These are phyloP conservation scores for Tenualosa ilisha DNA, from an alignment of 2,797 vertebrate species.

Conservation along the genomic window DNA sequence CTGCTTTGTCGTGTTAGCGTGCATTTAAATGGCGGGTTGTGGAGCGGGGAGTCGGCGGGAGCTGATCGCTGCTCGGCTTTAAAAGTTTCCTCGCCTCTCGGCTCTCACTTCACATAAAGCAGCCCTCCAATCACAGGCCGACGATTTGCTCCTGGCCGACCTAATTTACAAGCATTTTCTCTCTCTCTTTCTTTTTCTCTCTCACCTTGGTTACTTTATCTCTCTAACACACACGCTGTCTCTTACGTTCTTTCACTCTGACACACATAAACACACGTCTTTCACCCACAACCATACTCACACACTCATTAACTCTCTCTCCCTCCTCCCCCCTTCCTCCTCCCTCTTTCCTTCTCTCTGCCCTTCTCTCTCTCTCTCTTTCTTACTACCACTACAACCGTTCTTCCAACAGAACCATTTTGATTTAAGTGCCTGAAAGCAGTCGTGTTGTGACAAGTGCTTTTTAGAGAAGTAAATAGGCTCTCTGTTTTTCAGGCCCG, in stretches of 20 bases:
- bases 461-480: slow-evolving; percentile 65
- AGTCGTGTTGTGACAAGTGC: slow-evolving; percentile 55
- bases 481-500: slow-evolving; percentile 65
- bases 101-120: slow-evolving; percentile 55
- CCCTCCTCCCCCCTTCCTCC: neutral
- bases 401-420: slow-evolving; percentile 44
- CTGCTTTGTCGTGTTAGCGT: slow-evolving; percentile 52
- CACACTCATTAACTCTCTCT: slow-evolving; percentile 15
- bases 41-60: slow-evolving; percentile 42
- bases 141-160: neutral
- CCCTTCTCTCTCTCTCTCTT: slow-evolving; percentile 36
- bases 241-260: neutral
- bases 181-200: neutral
- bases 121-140: slow-evolving; percentile 2
- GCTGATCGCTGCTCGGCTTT: slow-evolving; percentile 51
- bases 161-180: slow-evolving; percentile 11
- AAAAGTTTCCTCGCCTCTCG: slow-evolving; percentile 60
- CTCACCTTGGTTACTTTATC: neutral
- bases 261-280: neutral
- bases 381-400: slow-evolving; percentile 44
- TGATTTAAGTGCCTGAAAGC: slow-evolving; percentile 44
- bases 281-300: neutral
- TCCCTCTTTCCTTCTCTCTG: neutral
- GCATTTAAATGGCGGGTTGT: slow-evolving; percentile 45
- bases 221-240: neutral